A percentile compares a stretch with the other conserved stretches of the same genome.
These are phyloP conservation scores for Phortica magna DNA, from an alignment of 2,888 invertebrate genomes.

Conservation along the genomic window DNA sequence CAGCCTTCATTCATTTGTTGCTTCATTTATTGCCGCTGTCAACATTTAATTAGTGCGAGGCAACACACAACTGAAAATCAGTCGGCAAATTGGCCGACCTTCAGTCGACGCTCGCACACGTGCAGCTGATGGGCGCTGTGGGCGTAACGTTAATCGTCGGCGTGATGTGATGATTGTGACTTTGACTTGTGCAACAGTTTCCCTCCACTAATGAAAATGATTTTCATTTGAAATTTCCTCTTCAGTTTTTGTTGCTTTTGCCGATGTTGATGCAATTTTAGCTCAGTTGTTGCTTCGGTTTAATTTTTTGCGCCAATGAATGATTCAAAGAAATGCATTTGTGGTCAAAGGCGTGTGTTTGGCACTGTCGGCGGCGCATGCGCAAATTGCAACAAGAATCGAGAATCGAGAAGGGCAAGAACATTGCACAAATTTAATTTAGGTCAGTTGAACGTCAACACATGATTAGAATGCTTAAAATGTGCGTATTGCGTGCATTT, in stretches of 20 bases:
- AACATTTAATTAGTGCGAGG: background rate
- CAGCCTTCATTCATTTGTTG: background rate
- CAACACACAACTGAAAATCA: no score
- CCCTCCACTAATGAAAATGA: no score
- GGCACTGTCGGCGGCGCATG: background rate
- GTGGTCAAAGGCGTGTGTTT: background rate
- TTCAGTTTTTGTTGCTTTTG: no score
- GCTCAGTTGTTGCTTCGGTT: no score
- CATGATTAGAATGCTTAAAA: background rate
- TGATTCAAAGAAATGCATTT: background rate
- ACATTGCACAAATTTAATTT: background rate
- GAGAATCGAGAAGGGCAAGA: background rate
- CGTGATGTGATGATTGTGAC: no score
- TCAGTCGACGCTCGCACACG: background rate
- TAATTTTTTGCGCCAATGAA: background rate
- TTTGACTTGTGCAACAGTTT: background rate
- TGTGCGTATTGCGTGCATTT: conserved; percentile 1
- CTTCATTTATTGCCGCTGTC: background rate
- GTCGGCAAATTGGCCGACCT: background rate
- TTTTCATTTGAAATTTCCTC: no score
- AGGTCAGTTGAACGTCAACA: background rate
- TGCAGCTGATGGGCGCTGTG: conserved; percentile 1
- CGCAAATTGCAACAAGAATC: no score
- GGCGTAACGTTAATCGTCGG: background rate
- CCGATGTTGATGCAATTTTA: background rate